Percentiles rank a stretch among this genome's conserved stretches.
Evolutionary conservation across 1,140 invertebrate species (phyloP).

Genomic region (Zaprionus gabonicus): DNA sequence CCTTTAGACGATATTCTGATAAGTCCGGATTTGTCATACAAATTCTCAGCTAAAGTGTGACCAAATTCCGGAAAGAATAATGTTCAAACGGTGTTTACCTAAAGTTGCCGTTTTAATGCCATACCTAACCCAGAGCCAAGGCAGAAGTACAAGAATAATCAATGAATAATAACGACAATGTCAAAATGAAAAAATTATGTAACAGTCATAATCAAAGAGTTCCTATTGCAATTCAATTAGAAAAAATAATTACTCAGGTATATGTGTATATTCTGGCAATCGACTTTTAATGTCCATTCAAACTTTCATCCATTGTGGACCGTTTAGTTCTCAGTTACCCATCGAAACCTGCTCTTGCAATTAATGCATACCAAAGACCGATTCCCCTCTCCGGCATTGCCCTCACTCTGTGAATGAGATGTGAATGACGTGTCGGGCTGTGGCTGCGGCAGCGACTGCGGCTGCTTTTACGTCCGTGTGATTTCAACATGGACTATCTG

Average conservation of each 20-base stretch:
- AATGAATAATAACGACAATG: too few species aligned
- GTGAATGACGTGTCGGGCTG: constrained; percentile 3
- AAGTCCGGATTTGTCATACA: too few species aligned
- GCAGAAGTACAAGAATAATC: too few species aligned
- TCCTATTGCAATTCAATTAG: background rate
- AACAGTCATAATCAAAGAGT: background rate
- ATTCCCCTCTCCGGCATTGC: background rate
- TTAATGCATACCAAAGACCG: constrained; percentile 1
- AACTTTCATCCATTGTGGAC: background rate
- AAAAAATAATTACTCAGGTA: background rate
- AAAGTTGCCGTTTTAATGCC: too few species aligned
- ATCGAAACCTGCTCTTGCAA: background rate
- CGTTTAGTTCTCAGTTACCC: background rate
- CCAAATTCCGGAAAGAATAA: too few species aligned
- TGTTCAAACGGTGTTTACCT: too few species aligned
- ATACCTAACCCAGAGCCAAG: too few species aligned
- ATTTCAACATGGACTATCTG: background rate
- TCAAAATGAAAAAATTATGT: background rate
- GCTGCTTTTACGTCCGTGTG: constrained; percentile 2
- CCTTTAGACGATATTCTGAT: too few species aligned
- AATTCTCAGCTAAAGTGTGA: too few species aligned
- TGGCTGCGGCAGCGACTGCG: background rate
- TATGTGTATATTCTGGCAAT: background rate
- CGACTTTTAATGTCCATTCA: background rate
- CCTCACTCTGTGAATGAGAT: background rate